A percentile compares a stretch with the other conserved stretches of the same genome.
These are phyloP conservation scores for Eristalis intricaria DNA, from an alignment of 2,888 invertebrate genomes.

Conservation along the genomic window DNA sequence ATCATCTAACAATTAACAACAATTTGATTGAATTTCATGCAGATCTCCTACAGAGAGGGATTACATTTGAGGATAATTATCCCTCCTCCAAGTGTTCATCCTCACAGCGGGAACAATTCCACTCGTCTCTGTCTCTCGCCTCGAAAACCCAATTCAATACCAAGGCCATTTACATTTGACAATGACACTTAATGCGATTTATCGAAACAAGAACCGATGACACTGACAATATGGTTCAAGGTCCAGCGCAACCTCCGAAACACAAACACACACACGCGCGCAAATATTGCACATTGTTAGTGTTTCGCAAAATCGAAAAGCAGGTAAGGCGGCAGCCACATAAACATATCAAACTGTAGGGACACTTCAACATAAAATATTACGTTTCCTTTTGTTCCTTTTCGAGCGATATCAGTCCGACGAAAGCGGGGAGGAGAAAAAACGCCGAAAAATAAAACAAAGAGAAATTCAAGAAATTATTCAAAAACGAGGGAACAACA, in stretches of 20 bases:
- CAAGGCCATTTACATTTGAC: conserved; percentile 20
- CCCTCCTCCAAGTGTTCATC: not conserved
- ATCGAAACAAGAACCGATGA: conserved; percentile 6
- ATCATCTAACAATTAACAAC: not conserved
- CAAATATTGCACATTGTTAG: not conserved
- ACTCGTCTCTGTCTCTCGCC: not conserved
- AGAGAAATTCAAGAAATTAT: conserved; percentile 6
- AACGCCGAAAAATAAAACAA: conserved; percentile 4
- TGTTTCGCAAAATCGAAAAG: conserved; percentile 5
- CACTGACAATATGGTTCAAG: conserved; percentile 40
- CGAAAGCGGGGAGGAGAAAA: not conserved
- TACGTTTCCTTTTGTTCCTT: not conserved
- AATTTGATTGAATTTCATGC: not conserved
- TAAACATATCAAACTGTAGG: conserved; percentile 31
- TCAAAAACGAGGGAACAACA: not conserved
- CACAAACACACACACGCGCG: not conserved
- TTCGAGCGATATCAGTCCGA: conserved; percentile 10
- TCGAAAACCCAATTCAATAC: not conserved
- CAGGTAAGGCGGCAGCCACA: conserved; percentile 23
- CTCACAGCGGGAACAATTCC: not conserved
- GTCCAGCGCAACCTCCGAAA: conserved; percentile 8
- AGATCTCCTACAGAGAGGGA: conserved; percentile 1
- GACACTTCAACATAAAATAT: conserved; percentile 18
- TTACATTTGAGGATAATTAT: conserved; percentile 25
- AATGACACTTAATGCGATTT: conserved; percentile 14